phyloP scores from a whole-genome alignment of 1,140 invertebrate species.

The Brachionus plicatilis region DNA sequence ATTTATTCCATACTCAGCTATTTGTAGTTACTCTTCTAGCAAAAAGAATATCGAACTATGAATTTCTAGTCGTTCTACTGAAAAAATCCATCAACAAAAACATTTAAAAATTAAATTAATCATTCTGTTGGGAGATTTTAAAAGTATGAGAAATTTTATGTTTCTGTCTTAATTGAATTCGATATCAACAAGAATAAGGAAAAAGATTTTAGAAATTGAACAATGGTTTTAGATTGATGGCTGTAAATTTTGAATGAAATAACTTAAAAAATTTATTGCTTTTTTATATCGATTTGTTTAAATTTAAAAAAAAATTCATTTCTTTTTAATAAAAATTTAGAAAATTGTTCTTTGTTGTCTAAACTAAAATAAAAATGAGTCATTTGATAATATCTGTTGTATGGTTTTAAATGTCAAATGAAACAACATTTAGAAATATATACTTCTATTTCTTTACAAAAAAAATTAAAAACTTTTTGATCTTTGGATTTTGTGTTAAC shows the following conservation, averaged over 20 bases:
- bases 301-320: no score
- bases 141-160: no score
- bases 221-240: no score
- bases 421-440: background rate
- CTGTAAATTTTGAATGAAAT: no score
- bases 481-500: background rate
- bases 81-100: background rate
- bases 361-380: background rate
- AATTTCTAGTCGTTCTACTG: no score
- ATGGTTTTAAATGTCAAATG: background rate
- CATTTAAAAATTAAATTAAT: background rate
- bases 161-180: no score
- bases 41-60: no score
- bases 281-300: no score
- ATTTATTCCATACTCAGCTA: background rate
- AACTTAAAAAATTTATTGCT: no score
- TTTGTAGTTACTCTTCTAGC: background rate
- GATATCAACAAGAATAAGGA: no score
- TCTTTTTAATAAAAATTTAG: background rate
- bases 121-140: background rate
- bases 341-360: background rate
- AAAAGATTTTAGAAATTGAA: no score
- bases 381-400: background rate
- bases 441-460: background rate
- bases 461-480: background rate